Base-by-base conservation (phyloP, 2,113 vertebrate genomes). In the Spermophilus dauricus region DNA sequence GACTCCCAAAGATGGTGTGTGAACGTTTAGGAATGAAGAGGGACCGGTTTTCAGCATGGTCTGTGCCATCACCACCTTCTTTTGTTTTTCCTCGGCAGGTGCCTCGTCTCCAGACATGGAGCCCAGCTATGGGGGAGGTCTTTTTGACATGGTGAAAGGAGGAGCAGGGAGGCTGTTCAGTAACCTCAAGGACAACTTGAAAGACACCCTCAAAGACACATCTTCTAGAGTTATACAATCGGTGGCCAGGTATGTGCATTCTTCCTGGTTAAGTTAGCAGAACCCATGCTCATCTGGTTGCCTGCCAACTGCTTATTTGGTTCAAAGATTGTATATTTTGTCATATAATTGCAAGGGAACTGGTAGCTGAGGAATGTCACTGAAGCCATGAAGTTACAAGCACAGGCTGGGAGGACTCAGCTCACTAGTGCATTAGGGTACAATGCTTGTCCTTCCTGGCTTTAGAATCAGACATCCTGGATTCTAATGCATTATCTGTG, bases 151-250 rank as follows among this genome's bases (percentile, higher is more conserved):
- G 99, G 99, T 99, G 89, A 99, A 99, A 97, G 99, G 99, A 96
- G 99, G 99, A 96, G 99, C 99, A 1, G 99, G 99, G 76, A 99
- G 99, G 95, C 99, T 99, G 94, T 99, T 99, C 98, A 99, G 99
- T 98, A 99, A 99, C 98, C 98, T 99, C 69, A 99, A 99, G 98
- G 99, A 99, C 98, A 99, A 99, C 99, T 97, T 99, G 98, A 99
- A 99, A 98, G 99, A 99, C 96, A 99, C 99, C 20, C 98, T 99
- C 96, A 99, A 99, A 91, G 99, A 99, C 98, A 99, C 99, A 2
- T 99, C 99, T 97, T 99, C 99, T 73, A 99, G 99, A 98, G 99
- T 99, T 96, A 99, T 99, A 99, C 99, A 99, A 61, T 99, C 99
- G 97, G 99, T 99, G 53, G 98, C 99, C 98, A 99, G 99, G 99